Base-by-base conservation (phyloP, 2,113 vertebrate genomes). In the Loxodonta africana region DNA sequence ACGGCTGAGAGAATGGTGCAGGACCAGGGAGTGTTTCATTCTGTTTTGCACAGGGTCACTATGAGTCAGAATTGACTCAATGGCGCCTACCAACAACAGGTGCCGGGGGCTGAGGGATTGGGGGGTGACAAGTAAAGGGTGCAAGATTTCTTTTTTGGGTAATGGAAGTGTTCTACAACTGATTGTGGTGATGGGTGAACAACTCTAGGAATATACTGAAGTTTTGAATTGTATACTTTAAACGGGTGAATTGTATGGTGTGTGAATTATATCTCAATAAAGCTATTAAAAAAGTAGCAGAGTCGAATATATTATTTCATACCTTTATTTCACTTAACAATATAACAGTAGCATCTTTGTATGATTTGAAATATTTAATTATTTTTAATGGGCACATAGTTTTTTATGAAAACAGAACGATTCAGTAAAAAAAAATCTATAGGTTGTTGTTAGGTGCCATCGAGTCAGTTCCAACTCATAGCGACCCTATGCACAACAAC, bases 331-430 rank as follows among this genome's bases (percentile, higher is more conserved):
- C 6, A 69, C 30, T 93, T 88, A 89, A 37, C 5, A 78, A 5
- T 71, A 11, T 74, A 92, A 95, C 5, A 57, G 65, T 95, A 80
- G 15, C 37, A 87, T 93, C 63, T 94, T 95, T 69, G 26, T 14
- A 85, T 85, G 80, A 78, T 51, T 60, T 83, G 2, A 85, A 89
- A 69, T 89, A 77, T 88, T 97, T 94, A 80, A 51, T 88, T 89
- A 44, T 73, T 91, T 93, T 93, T 89, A 83, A 85, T 74, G 30
- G 15, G 18, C 21, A 41, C 5, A 15, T 6, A 84, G 21, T 53
- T 62, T 62, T 23, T 62, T 21, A 62, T 62, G 60, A 8, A 62
- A 62, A 7, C 23, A 62, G 18, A 62, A 21, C 23, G 60, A 20
- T 62, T 62, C 21, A 3, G 20, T 62, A 62, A 62, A 73, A 73